Percentiles rank a stretch among this genome's conserved stretches.
These are phyloP conservation scores for Pachypeltis micranthus DNA, from an alignment of 1,140 invertebrate genomes.

Conservation along the genomic window DNA sequence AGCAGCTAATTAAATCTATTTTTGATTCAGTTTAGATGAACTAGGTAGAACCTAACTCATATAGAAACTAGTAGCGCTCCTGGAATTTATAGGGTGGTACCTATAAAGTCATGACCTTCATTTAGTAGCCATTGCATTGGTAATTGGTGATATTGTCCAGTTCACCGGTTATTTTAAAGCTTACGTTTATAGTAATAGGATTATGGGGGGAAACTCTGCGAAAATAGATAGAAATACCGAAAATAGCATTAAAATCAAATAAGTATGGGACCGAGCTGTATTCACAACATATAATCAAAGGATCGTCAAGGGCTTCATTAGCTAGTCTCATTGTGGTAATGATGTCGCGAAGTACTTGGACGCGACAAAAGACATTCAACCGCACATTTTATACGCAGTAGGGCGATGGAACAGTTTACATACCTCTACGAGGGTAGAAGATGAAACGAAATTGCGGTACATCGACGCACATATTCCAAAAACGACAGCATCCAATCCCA, in stretches of 20 bases:
- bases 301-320: background rate
- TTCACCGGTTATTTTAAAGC: no score
- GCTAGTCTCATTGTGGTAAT: background rate
- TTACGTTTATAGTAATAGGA: no score
- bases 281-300: background rate
- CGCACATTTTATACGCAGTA: background rate
- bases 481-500: constrained; percentile 58
- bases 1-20: no score
- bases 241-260: background rate
- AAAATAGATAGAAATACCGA: no score
- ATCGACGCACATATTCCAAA: constrained; percentile 55
- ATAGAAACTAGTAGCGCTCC: no score
- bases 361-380: constrained; percentile 3
- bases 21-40: no score
- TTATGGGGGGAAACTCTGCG: no score
- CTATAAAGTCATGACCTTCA: no score
- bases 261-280: background rate
- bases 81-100: no score
- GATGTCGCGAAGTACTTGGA: background rate
- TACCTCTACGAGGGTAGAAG: constrained; percentile 52
- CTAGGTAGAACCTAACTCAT: no score
- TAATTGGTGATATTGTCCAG: no score
- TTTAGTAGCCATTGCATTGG: no score
- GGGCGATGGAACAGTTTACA: constrained; percentile 20
- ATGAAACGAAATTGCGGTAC: constrained; percentile 55